phyloP scores from a whole-genome alignment of 2,888 invertebrate species.

The Epinotia bilunana region DNA sequence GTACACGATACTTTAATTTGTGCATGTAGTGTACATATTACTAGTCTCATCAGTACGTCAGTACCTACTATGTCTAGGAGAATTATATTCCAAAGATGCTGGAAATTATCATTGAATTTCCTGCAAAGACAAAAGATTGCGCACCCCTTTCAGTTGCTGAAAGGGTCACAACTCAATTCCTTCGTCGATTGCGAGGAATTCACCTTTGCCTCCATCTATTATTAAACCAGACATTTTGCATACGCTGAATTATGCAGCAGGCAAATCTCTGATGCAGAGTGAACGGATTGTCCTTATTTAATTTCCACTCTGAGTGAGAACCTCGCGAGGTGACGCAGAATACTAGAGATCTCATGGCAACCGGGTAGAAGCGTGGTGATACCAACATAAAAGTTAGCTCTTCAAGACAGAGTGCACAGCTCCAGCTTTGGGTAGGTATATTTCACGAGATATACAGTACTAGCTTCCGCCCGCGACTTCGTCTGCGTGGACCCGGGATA shows the following conservation, averaged over 20 bases:
- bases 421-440: not conserved
- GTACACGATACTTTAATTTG: not conserved
- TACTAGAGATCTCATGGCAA: slow-evolving; percentile 58
- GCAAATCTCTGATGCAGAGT: slow-evolving; percentile 66
- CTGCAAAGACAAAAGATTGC: slow-evolving; percentile 60
- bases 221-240: slow-evolving; percentile 75
- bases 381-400: slow-evolving; percentile 50
- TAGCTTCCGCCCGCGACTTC: no score
- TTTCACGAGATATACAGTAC: no score
- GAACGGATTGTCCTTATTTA: slow-evolving; percentile 75
- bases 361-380: slow-evolving; percentile 59
- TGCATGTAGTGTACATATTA: not conserved
- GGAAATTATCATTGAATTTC: slow-evolving; percentile 62
- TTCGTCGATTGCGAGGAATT: slow-evolving; percentile 66
- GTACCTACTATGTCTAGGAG: slow-evolving; percentile 20
- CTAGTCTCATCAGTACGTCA: not conserved
- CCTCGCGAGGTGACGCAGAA: slow-evolving; percentile 53
- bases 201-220: slow-evolving; percentile 74
- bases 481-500: no score
- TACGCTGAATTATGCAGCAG: slow-evolving; percentile 76
- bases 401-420: not conserved
- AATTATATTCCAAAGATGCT: slow-evolving; percentile 50
- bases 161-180: slow-evolving; percentile 68
- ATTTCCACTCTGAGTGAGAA: slow-evolving; percentile 64
- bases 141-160: slow-evolving; percentile 63